phyloP scores from a whole-genome alignment of 64 coral and sea anemone genomes.

The Pocillopora damicornis region DNA sequence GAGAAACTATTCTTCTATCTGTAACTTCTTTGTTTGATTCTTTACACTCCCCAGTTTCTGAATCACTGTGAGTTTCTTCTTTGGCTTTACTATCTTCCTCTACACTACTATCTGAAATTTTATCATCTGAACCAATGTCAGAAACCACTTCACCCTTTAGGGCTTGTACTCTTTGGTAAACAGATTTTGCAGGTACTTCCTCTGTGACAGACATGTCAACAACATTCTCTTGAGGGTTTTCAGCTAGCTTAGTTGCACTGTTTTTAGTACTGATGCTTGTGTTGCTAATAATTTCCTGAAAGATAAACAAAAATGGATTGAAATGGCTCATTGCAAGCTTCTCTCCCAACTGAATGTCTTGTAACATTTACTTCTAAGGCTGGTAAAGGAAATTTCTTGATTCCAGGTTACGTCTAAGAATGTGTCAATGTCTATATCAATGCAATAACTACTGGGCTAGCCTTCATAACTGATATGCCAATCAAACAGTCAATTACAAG shows the following conservation, averaged over 20 bases:
- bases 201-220: not conserved
- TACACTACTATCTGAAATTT: not conserved
- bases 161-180: not conserved
- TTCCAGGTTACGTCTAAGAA: no score
- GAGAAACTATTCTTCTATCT: not conserved
- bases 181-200: not conserved
- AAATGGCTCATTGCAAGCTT: no score
- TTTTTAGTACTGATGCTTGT: not conserved
- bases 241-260: not conserved
- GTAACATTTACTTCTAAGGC: no score
- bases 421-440: no score
- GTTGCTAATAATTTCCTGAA: not conserved
- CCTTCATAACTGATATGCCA: no score
- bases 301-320: not conserved
- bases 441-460: no score
- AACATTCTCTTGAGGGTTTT: not conserved
- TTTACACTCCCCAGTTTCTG: conserved; percentile 10
- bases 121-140: not conserved
- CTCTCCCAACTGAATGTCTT: no score
- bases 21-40: not conserved
- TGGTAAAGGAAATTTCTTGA: no score
- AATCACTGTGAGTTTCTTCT: conserved; percentile 29
- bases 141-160: not conserved
- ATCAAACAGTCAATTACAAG: no score
- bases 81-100: not conserved